Evolutionary conservation across 2,888 invertebrate species (phyloP), one percentile per base, ranked within the genome.

Genomic region (Pterostichus niger): DNA sequence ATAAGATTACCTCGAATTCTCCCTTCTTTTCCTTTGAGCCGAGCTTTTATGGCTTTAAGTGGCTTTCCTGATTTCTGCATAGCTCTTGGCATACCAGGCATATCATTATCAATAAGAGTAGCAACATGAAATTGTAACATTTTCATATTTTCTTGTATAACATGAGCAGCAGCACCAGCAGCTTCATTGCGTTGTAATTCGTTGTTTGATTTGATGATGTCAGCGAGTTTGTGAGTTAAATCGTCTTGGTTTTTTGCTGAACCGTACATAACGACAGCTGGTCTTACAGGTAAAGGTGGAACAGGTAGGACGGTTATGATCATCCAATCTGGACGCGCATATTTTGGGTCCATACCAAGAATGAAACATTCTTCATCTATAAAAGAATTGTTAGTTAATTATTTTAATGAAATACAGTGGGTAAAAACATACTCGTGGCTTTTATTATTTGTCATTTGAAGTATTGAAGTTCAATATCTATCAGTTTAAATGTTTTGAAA

Each of bases 31-130:
- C 99, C 99, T 91, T 99, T 99, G 75, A 97, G 89, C 68, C 99
- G 94, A 3, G 99, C 97, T 90, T 99, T 99, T 78, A 99, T 93
- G 0, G 99, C 98, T 91, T 99, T 99, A 7, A 99, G 91, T 0
- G 99, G 99, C 89, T 99, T 96, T 3, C 99, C 99, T 0, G 99
- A 99, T 90, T 99, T 99, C 90, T 99, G 99, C 94, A 98, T 98
- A 9, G 99, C 99, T 87, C 96, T 93, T 9, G 98, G 98, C 93
- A 99, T 94, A 0, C 99, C 99, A 54, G 99, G 99, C 95, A 99
- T 97, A 87, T 99, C 99, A 90, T 99, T 99, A 88, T 99, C 99
- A 0, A 98, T 96, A 85, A 99, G 92, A 2, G 99, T 99, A 0
- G 99, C 98, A 1, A 99, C 99, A 89, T 99, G 99, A 88, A 97